phyloP scores from a whole-genome alignment of 2,113 vertebrate genomes.

The Sitta europaea region DNA sequence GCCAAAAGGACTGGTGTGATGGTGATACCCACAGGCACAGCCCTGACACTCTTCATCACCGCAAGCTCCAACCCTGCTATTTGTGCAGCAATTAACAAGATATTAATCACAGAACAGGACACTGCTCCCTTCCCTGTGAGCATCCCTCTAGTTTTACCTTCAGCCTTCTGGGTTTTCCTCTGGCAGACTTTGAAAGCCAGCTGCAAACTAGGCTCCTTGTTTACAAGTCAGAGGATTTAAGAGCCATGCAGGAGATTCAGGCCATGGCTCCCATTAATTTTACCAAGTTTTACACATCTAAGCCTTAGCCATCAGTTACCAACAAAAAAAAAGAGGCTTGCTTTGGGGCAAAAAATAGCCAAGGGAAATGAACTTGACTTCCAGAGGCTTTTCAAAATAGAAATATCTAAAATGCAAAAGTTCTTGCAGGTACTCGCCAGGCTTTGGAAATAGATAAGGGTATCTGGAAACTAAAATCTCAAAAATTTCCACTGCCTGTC shows the following conservation, averaged over 20 bases:
- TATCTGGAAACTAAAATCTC: background rate
- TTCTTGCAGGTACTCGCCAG: background rate
- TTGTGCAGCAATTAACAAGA: background rate
- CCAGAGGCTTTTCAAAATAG: background rate
- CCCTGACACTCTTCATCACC: background rate
- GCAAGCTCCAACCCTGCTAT: fast-evolving
- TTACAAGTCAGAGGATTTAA: conserved; percentile 7
- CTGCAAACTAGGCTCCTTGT: background rate
- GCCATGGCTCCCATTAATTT: background rate
- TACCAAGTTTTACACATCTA: background rate
- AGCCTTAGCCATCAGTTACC: background rate
- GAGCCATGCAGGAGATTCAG: background rate
- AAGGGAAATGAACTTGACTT: background rate
- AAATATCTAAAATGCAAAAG: background rate
- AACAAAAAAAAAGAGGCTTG: background rate
- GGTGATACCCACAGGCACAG: fast-evolving
- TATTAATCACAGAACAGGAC: background rate
- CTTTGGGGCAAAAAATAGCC: background rate
- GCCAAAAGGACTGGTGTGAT: background rate
- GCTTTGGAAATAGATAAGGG: background rate
- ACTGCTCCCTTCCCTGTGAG: background rate
- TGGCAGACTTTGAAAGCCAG: background rate
- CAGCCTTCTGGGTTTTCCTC: background rate
- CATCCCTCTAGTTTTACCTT: background rate
- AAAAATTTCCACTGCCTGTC: background rate